Base-by-base conservation (phyloP, 64 coral and sea anemone genomes). In the Pocillopora damicornis region DNA sequence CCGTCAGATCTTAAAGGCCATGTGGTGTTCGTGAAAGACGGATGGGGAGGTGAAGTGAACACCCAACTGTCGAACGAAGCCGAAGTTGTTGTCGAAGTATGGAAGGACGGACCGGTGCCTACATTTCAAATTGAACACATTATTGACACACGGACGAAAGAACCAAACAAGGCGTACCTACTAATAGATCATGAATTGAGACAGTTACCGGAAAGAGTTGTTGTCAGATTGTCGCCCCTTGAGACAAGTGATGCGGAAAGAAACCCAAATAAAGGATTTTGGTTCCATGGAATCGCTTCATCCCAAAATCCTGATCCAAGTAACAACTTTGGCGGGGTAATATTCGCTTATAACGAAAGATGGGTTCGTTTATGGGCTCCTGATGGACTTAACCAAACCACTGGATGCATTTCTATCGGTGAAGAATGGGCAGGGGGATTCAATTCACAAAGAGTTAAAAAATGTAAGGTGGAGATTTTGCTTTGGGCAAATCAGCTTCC, bases 391-490 rank as follows among this genome's bases (percentile, higher is more conserved):
- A 77, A 88, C 56, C 95, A 38, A n/a, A 84, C 89, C 35, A 92
- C 97, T 58, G 97, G 97, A 10, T 99, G 97, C 65, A 86, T 99
- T 74, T 93, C 93, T 81, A 74, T 99, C 34, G 90, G 91, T 23
- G 77, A 83, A 61, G 90, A 91, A 37, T 99, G 93, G 93, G 93
- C 90, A 23, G 81, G 80, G 59, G 93, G 86, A 61, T 73, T 69
- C 15, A 79, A 95, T 62, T 51, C 63, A 34, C 90, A 99, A 75
- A 75, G 65, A 76, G 88, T 87, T 25, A 88, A 74, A 60, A 99
- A 86, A 51, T 99, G 97, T 77, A 25, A 73, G 23, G 91, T 99
- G 17, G 79, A 94, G 82, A 80, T 88, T 10, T 87, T 82, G 79
- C 78, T 92, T 36, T 99, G 97, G 97, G 74, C 90, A 35, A 92